Evolutionary conservation across 2,797 vertebrate species (phyloP).

Genomic region (Pipistrellus pygmaeus): DNA sequence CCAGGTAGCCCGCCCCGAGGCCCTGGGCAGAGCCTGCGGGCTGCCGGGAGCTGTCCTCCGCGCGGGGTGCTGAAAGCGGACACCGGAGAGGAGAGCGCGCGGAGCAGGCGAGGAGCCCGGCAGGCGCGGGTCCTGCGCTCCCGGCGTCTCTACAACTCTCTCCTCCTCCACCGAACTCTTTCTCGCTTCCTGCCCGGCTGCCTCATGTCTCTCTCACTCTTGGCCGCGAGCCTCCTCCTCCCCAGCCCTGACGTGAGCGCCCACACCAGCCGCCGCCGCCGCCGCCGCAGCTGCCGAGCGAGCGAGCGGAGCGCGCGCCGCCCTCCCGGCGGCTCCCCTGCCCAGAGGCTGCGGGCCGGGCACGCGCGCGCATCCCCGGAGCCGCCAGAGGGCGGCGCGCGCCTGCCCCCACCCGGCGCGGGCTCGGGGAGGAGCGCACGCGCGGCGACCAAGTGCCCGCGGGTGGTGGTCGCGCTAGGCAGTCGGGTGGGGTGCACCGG

Average conservation of each 20-base stretch:
- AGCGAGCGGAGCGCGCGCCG: slow-evolving; percentile 78
- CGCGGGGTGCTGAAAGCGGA: slow-evolving; percentile 77
- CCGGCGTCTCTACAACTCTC: slow-evolving; percentile 75
- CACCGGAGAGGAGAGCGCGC: slow-evolving; percentile 56
- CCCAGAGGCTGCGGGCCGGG: slow-evolving; percentile 34
- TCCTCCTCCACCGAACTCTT: slow-evolving; percentile 79
- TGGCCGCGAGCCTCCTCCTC: slow-evolving; percentile 67
- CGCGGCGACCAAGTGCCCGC: neutral
- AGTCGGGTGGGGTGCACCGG: neutral
- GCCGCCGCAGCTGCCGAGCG: neutral
- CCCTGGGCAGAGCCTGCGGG: slow-evolving; percentile 63
- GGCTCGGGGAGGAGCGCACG: neutral
- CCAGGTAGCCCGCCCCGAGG: slow-evolving; percentile 24
- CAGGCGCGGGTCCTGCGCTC: slow-evolving; percentile 57
- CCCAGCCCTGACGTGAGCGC: slow-evolving; percentile 73
- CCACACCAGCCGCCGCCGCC: slow-evolving; percentile 72
- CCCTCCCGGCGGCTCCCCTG: slow-evolving; percentile 48
- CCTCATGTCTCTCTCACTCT: slow-evolving; percentile 65
- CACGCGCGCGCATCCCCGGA: slow-evolving; percentile 68
- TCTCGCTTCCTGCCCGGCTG: slow-evolving; percentile 64
- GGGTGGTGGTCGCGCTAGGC: neutral
- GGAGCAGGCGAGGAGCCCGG: slow-evolving; percentile 3
- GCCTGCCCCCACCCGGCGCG: neutral
- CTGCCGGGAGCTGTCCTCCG: slow-evolving; percentile 80
- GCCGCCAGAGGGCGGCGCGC: slow-evolving; percentile 33